Conservation (phyloP, 1,140 invertebrate genomes). For the Vanessa atalanta region DNA sequence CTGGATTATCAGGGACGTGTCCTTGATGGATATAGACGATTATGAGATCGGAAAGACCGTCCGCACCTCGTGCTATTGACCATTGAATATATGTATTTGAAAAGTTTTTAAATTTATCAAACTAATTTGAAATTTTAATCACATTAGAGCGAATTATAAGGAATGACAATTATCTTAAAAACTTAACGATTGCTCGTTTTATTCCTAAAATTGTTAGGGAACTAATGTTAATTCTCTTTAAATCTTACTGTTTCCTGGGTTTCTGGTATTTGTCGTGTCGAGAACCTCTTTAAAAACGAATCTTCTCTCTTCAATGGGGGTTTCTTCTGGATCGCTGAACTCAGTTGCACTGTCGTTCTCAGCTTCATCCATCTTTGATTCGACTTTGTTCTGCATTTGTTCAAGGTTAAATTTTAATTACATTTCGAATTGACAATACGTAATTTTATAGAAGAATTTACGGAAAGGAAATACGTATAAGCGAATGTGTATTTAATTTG, state of each 20-base stretch:
- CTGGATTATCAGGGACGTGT: no score
- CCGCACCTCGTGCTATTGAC: no score
- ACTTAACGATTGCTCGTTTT: neutral
- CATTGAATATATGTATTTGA: no score
- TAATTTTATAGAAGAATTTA: neutral
- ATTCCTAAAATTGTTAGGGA: neutral
- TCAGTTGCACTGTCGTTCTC: slow-evolving; percentile 94
- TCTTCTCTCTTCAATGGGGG: slow-evolving; percentile 94
- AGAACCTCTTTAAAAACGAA: slow-evolving; percentile 96
- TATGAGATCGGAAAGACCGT: no score
- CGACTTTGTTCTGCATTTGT: slow-evolving; percentile 88
- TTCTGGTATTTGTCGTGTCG: slow-evolving; percentile 93
- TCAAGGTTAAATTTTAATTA: slow-evolving; percentile 9
- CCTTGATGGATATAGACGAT: no score
- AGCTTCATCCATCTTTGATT: slow-evolving; percentile 97
- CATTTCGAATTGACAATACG: neutral
- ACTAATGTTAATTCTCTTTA: neutral
- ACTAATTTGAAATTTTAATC: no score
- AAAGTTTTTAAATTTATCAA: no score
- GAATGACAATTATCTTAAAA: no score
- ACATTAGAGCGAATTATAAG: no score
- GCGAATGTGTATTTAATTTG: no score
- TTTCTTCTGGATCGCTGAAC: slow-evolving; percentile 93
- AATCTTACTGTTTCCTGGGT: slow-evolving; percentile 88
- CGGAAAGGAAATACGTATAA: neutral